These are phyloP conservation scores for Baccha elongata DNA, from an alignment of 2,888 invertebrate species.

Conservation along the genomic window DNA sequence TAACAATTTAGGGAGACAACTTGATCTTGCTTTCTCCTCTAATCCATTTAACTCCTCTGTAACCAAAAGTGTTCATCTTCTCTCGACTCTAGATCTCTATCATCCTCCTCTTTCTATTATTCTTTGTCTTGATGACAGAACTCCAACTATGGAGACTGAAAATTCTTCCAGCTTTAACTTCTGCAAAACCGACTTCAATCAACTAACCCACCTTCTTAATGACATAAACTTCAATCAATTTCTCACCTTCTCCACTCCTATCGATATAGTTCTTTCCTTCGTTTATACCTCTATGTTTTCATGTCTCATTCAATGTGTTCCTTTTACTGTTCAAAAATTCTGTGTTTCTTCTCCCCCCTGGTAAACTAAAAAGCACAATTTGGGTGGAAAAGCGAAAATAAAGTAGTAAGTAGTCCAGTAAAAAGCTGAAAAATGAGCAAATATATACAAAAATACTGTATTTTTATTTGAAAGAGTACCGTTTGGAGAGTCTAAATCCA, in stretches of 20 bases:
- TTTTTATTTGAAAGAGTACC: too few species aligned
- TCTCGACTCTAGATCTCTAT: too few species aligned
- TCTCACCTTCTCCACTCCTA: background rate
- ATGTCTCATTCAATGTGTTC: background rate
- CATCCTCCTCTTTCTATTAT: background rate
- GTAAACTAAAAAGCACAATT: background rate
- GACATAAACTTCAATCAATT: background rate
- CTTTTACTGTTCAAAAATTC: background rate
- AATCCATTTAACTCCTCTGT: too few species aligned
- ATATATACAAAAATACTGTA: too few species aligned
- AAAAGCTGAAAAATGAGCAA: too few species aligned
- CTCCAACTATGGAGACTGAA: background rate
- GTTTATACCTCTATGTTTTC: background rate
- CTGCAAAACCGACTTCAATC: background rate
- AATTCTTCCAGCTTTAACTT: background rate
- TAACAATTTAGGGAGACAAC: too few species aligned
- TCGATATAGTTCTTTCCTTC: background rate
- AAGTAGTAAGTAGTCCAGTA: too few species aligned
- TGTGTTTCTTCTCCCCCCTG: background rate
- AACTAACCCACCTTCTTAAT: background rate
- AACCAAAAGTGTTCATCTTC: too few species aligned
- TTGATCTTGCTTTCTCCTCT: too few species aligned
- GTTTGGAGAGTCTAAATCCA: too few species aligned
- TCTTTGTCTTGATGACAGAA: background rate
- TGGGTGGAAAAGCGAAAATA: too few species aligned